phyloP scores from a whole-genome alignment of 2,113 vertebrate genomes.

The Tachysurus fulvidraco region DNA sequence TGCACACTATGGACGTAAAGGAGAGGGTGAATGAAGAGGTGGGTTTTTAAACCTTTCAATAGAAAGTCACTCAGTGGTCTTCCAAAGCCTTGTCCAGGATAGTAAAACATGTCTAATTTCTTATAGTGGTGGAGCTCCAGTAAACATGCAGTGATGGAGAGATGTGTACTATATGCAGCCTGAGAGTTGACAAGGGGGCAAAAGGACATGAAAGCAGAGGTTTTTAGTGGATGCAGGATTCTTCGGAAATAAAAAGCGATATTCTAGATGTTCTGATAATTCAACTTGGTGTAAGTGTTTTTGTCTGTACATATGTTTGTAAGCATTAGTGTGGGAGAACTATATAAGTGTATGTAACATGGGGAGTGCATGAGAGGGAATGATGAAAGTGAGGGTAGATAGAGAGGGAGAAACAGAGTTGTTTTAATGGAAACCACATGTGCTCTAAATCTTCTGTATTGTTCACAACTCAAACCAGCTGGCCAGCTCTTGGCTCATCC shows the following conservation, averaged over 20 bases:
- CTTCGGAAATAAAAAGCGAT: neutral
- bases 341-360: constrained; percentile 23
- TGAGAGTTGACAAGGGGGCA: neutral
- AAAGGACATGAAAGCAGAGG: neutral
- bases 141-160: neutral
- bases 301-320: constrained; percentile 8
- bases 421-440: constrained; percentile 70
- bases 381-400: constrained; percentile 39
- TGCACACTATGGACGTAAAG: too few relatives aligned
- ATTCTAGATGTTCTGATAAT: neutral
- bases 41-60: constrained; percentile 20
- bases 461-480: constrained; percentile 81
- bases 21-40: constrained; percentile 9
- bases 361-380: constrained; percentile 27
- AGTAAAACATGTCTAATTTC: constrained; percentile 23
- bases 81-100: neutral
- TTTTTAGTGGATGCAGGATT: neutral
- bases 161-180: neutral
- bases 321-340: neutral
- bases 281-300: neutral
- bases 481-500: constrained; percentile 71
- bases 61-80: constrained; percentile 14
- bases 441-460: constrained; percentile 67
- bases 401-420: constrained; percentile 43
- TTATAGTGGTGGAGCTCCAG: neutral